Base-by-base conservation (phyloP, 2,113 vertebrate species). In the Paraplagusia blochii region DNA sequence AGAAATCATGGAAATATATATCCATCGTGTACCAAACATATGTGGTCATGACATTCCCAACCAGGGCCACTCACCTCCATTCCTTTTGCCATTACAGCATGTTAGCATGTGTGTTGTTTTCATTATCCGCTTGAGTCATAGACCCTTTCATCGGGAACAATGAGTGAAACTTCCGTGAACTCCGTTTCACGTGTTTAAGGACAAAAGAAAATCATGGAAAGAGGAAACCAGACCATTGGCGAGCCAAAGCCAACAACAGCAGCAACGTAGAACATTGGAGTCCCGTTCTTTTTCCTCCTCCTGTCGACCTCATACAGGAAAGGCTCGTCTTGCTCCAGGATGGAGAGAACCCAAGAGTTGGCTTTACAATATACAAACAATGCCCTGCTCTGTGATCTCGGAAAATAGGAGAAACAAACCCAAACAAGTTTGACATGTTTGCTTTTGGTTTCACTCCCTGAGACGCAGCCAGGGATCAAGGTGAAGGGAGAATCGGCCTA, bases 131-230 rank as follows among this genome's bases (percentile, higher is more conserved):
- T 57, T 63, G 10, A 49, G 29, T 45, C 15, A 5, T n/a, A 63
- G 69, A 38, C 33, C 36, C 53, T 82, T 80, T 74, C 58, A 83
- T 66, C 53, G 55, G 75, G 46, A 83, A 85, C 79, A 86, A 80
- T 82, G 69, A 82, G 58, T 13, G 22, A 22, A 49, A 49, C 43
- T 84, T 87, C 81, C 82, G 69, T 74, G 73, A 78, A 79, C 66
- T 74, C 48, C 63, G 8, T 67, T 75, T 54, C 45, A 68, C 11
- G 12, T 40, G 50, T 65, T 49, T 49, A 55, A 74, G 67, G 50
- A 87, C 86, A 87, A 88, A 86, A 63, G 73, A 58, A 8, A 73
- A 70, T 62, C 70, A 66, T 81, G 85, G 81, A 87, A 89, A 87
- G 53, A 76, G 86, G 84, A 90, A 89, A 67, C 53, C 43, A 16